Conservation (phyloP, 2,888 invertebrate species). For the Sminthurinus aureus region DNA sequence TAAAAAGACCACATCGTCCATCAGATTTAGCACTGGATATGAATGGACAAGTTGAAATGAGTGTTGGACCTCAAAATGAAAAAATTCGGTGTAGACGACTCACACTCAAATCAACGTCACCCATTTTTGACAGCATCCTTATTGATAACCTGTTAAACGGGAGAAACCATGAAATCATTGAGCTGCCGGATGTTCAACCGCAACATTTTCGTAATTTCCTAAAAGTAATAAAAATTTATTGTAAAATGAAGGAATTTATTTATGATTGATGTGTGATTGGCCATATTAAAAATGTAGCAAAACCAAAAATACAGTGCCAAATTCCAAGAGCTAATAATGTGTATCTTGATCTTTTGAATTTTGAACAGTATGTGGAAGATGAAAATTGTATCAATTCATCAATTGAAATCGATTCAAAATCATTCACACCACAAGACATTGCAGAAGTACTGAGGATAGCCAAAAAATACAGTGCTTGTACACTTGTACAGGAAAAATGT, state of each 20-base stretch:
- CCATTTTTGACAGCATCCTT: constrained; percentile 88
- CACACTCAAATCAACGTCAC: constrained; percentile 65
- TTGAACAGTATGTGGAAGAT: constrained; percentile 30
- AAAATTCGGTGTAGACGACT: constrained; percentile 19
- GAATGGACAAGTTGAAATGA: constrained; percentile 12
- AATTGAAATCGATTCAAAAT: too few relatives aligned
- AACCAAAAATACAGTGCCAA: background rate
- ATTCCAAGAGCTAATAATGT: too few relatives aligned
- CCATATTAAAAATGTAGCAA: background rate
- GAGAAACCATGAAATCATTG: constrained; percentile 68
- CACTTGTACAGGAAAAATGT: constrained; percentile 15
- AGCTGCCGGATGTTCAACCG: constrained; percentile 84
- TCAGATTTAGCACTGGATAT: background rate
- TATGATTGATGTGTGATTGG: background rate
- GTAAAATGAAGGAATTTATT: too few relatives aligned
- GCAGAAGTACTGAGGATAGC: constrained; percentile 28
- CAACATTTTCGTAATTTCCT: constrained; percentile 79
- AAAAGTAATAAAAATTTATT: constrained; percentile 61
- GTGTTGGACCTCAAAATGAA: constrained; percentile 11
- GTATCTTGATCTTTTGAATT: background rate
- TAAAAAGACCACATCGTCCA: background rate
- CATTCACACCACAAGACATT: constrained; percentile 4
- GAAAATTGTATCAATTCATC: too few relatives aligned
- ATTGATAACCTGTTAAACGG: constrained; percentile 65
- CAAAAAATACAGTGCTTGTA: constrained; percentile 11